These are phyloP conservation scores for Stenichneumon culpator DNA, from an alignment of 2,888 invertebrate genomes.

Conservation along the genomic window DNA sequence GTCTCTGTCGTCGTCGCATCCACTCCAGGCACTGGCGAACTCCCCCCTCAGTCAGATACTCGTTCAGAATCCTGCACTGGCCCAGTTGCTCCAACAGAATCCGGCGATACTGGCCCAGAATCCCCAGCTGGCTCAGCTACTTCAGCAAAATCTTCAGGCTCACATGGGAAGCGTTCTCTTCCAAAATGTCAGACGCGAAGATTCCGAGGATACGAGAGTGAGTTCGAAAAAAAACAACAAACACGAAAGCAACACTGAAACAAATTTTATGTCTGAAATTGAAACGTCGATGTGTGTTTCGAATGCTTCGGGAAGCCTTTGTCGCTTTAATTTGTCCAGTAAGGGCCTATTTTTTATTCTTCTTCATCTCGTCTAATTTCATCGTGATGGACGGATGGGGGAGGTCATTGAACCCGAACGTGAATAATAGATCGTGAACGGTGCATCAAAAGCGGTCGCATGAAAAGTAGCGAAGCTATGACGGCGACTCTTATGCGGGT, in stretches of 20 bases:
- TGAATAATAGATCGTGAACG: constrained; percentile 67
- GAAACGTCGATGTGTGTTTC: not conserved
- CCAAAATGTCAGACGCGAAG: constrained; percentile 78
- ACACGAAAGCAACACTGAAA: not conserved
- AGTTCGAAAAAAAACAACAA: constrained; percentile 68
- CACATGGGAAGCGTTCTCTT: constrained; percentile 82
- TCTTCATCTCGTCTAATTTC: constrained; percentile 43
- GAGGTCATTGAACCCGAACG: constrained; percentile 61
- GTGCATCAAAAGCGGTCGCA: constrained; percentile 63
- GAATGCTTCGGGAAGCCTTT: not conserved
- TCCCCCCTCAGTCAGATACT: constrained; percentile 82
- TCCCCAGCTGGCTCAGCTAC: constrained; percentile 82
- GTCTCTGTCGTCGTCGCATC: constrained; percentile 66
- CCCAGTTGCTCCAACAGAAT: constrained; percentile 83
- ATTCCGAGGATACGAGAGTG: constrained; percentile 81
- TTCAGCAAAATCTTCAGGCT: constrained; percentile 83
- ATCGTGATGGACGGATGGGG: constrained; percentile 48
- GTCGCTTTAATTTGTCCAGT: not conserved
- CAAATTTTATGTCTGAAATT: not conserved
- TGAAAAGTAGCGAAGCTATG: constrained; percentile 62
- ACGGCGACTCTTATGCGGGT: constrained; percentile 62
- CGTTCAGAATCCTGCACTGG: constrained; percentile 82
- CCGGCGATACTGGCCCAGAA: constrained; percentile 82
- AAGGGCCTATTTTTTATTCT: not conserved
- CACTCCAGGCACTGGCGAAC: constrained; percentile 75